Conservation (phyloP, 2,888 invertebrate genomes). For the Protonemura montana region DNA sequence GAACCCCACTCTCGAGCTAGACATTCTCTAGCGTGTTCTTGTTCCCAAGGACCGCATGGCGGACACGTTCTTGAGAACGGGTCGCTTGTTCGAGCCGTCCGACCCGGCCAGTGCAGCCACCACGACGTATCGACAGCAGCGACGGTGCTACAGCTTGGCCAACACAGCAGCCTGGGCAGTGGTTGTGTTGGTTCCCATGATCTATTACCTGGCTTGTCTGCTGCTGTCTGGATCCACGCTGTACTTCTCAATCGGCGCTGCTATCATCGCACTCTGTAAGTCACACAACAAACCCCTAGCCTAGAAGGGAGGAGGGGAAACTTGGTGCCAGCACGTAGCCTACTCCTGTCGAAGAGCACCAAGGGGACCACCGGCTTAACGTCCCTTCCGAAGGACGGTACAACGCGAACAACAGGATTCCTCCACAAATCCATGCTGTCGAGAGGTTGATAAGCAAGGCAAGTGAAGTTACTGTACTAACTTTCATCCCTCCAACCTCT, state of each 20-base stretch:
- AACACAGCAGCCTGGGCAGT: slow-evolving; percentile 77
- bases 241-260: slow-evolving; percentile 73
- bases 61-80: slow-evolving; percentile 76
- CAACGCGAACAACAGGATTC: too few relatives aligned
- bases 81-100: slow-evolving; percentile 74
- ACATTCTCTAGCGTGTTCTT: slow-evolving; percentile 34
- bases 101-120: slow-evolving; percentile 75
- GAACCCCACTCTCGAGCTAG: too few relatives aligned
- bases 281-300: too few relatives aligned
- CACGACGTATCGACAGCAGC: slow-evolving; percentile 65
- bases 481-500: too few relatives aligned
- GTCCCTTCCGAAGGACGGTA: too few relatives aligned
- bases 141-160: slow-evolving; percentile 71
- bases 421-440: too few relatives aligned
- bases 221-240: slow-evolving; percentile 76
- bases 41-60: slow-evolving; percentile 71
- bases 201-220: slow-evolving; percentile 72
- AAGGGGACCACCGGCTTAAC: too few relatives aligned
- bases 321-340: too few relatives aligned
- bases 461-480: too few relatives aligned
- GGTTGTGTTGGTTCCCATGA: slow-evolving; percentile 72
- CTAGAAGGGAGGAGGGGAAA: too few relatives aligned
- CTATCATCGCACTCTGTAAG: slow-evolving; percentile 80
- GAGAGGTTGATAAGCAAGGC: too few relatives aligned
- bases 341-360: too few relatives aligned